Evolutionary conservation across 2,797 vertebrate genomes (phyloP).

Genomic region (Alectoris magna): DNA sequence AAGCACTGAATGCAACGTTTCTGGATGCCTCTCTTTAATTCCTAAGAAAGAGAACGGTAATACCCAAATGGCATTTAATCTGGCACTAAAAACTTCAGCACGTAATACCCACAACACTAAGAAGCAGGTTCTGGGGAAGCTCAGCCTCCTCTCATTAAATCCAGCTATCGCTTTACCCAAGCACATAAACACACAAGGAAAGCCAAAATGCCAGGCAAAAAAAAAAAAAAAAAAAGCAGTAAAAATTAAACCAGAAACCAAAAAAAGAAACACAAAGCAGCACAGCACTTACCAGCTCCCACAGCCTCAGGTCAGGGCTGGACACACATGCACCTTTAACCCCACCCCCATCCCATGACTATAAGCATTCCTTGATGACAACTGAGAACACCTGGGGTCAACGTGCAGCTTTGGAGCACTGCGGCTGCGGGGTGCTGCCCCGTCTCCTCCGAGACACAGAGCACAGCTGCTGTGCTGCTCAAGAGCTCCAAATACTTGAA

Average conservation of each 20-base stretch:
- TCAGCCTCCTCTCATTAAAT: not conserved
- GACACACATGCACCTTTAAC: too few relatives aligned
- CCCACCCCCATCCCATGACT: not conserved
- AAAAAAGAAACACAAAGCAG: rapidly evolving
- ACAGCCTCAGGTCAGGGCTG: rapidly evolving
- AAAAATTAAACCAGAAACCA: not conserved
- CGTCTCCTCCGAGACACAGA: too few relatives aligned
- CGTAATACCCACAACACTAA: not conserved
- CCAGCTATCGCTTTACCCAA: not conserved
- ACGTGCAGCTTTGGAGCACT: not conserved
- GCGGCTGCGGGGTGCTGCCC: not conserved
- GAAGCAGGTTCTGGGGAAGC: not conserved
- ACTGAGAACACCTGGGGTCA: not conserved
- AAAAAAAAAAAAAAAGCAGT: too few relatives aligned
- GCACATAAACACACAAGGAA: rapidly evolving
- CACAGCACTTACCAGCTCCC: not conserved
- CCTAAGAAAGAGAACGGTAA: not conserved
- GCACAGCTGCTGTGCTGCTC: not conserved
- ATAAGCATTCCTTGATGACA: not conserved
- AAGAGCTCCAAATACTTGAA: not conserved
- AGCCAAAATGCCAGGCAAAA: not conserved
- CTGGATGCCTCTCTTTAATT: not conserved
- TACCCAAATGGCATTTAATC: not conserved
- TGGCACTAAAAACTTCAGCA: not conserved
- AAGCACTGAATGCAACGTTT: not conserved